Percentiles rank a stretch among this genome's conserved stretches.
phyloP scores from a whole-genome alignment of 2,113 vertebrate genomes.

The human region DNA sequence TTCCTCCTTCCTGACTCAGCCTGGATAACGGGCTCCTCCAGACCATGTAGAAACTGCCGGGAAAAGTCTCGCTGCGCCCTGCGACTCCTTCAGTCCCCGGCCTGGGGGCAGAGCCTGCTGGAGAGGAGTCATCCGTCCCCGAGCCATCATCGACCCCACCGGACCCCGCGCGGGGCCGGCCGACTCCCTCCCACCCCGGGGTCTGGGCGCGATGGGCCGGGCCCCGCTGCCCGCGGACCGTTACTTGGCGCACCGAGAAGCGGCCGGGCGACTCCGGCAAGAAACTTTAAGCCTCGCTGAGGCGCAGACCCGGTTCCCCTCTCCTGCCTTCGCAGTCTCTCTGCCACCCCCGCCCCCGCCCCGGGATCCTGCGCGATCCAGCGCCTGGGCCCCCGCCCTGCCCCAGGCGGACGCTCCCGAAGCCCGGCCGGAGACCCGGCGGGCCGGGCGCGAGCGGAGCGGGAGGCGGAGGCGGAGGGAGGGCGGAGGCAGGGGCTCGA shows the following conservation, averaged over 20 bases:
- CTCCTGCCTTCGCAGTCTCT: background rate
- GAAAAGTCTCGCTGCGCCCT: slow-evolving; percentile 60
- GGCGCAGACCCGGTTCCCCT: slow-evolving; percentile 42
- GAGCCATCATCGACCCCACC: background rate
- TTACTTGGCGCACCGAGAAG: slow-evolving; percentile 68
- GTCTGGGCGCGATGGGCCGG: slow-evolving; percentile 51
- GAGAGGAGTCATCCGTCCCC: background rate
- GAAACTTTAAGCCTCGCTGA: slow-evolving; percentile 74
- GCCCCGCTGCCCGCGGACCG: slow-evolving; percentile 69
- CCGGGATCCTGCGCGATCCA: background rate
- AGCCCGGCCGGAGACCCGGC: slow-evolving; percentile 23
- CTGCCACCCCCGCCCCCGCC: slow-evolving; percentile 19
- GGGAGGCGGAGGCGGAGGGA: background rate
- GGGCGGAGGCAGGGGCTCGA: background rate
- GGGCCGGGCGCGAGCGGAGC: slow-evolving; percentile 24
- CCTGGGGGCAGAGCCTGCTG: slow-evolving; percentile 33
- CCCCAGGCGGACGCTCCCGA: slow-evolving; percentile 40
- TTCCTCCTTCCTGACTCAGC: slow-evolving; percentile 48
- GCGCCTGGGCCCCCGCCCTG: slow-evolving; percentile 65
- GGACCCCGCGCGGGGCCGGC: slow-evolving; percentile 23
- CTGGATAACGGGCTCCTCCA: slow-evolving; percentile 61
- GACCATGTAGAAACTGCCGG: slow-evolving; percentile 52
- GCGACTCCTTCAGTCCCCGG: background rate
- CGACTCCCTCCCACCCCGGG: slow-evolving; percentile 52
- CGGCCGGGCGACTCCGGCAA: slow-evolving; percentile 59